A percentile compares a stretch with the other conserved stretches of the same genome.
Evolutionary conservation across 2,888 invertebrate species (phyloP).

Genomic region (Eupithecia exiguata): DNA sequence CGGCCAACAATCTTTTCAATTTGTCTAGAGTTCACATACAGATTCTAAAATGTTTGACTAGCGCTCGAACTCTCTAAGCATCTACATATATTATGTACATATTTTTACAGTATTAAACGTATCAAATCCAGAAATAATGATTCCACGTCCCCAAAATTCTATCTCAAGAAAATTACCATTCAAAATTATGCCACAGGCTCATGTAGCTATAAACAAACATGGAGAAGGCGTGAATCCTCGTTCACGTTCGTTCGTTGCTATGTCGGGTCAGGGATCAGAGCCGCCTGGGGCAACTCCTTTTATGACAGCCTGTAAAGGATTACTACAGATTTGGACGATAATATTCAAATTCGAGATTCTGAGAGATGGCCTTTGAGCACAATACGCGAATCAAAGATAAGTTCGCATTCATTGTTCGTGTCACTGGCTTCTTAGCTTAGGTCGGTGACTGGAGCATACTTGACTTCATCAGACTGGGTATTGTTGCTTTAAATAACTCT

Average conservation of each 20-base stretch:
- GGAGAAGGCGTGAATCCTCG: constrained; percentile 29
- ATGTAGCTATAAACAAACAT: constrained; percentile 18
- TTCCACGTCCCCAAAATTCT: neutral
- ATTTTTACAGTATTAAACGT: neutral
- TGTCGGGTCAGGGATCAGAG: constrained; percentile 38
- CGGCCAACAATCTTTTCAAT: neutral
- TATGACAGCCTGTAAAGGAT: constrained; percentile 37
- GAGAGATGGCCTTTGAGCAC: constrained; percentile 16
- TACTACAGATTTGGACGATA: constrained; percentile 38
- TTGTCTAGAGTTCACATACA: neutral
- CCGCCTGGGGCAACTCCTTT: constrained; percentile 32
- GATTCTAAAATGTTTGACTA: neutral
- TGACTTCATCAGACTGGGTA: constrained; percentile 6
- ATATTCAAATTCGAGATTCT: constrained; percentile 31
- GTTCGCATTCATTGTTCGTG: constrained; percentile 5
- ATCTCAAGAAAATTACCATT: constrained; percentile 7
- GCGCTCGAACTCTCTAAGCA: neutral
- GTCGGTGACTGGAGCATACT: neutral
- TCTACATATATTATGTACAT: too few species aligned
- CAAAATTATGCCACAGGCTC: constrained; percentile 1
- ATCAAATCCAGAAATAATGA: neutral
- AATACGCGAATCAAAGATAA: neutral
- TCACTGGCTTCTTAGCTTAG: constrained; percentile 2
- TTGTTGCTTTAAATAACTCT: neutral
- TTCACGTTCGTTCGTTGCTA: constrained; percentile 20